Conservation (phyloP, 2,797 vertebrate genomes). For the Myotis pilosus region DNA sequence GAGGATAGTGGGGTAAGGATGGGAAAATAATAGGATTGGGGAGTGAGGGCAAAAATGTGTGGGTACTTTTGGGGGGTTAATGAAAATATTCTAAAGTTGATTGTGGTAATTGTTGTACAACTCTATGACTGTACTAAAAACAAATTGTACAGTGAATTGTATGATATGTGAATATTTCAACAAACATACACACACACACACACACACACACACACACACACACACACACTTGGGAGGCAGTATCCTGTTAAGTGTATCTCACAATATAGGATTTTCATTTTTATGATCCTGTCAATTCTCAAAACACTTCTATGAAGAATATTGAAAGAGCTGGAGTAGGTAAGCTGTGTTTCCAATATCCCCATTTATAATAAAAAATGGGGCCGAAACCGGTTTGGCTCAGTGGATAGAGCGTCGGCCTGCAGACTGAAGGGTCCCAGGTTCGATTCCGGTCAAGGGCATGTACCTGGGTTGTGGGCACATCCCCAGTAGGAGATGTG, state of each 20-base stretch:
- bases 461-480: too few relatives aligned
- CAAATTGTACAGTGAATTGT: not conserved
- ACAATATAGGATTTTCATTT: not conserved
- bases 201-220: not conserved
- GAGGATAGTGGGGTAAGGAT: accelerated
- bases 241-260: not conserved
- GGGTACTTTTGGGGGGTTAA: not conserved
- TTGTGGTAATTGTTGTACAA: not conserved
- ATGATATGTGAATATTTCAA: not conserved
- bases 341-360: not conserved
- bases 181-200: not conserved
- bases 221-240: not conserved
- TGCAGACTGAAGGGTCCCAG: too few relatives aligned
- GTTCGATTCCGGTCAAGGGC: too few relatives aligned
- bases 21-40: not conserved
- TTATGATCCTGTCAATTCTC: not conserved
- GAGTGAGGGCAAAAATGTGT: not conserved
- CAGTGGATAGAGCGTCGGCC: too few relatives aligned
- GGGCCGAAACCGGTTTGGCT: too few relatives aligned
- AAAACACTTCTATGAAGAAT: not conserved
- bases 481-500: too few relatives aligned
- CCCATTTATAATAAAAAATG: not conserved
- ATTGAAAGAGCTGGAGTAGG: not conserved
- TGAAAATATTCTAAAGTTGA: not conserved
- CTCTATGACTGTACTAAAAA: not conserved